Base-by-base conservation (phyloP, 2,113 vertebrate genomes). In the Paramisgurnus dabryanus region DNA sequence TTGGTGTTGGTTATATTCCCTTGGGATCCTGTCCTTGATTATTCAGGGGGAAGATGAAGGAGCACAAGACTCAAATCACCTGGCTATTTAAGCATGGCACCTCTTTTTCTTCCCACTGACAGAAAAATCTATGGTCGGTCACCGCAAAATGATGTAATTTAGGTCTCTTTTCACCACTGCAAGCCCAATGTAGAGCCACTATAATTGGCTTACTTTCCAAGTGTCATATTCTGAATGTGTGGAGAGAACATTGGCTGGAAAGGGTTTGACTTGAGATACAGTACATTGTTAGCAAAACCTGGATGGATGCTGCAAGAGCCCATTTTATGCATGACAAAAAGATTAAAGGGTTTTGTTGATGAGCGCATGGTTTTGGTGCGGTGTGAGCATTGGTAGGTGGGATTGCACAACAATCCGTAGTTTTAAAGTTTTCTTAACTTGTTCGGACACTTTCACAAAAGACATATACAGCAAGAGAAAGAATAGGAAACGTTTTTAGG, bases 181-280 rank as follows among this genome's bases (percentile, higher is more conserved):
- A 13, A 58, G 7, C 41, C 40, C 10, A 5, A 45, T 13, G 47
- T 67, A 50, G 22, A 57, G 78, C 27, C 11, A 2, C 22, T 73
- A 83, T 80, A 76, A 83, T 80, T 76, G 66, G 67, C 50, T 83
- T 71, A 66, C 45, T 80, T 79, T 73, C 55, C 65, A 60, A 73
- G 15, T 58, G 82, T 77, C 78, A 67, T 76, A 66, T 22, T 15
- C 22, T 39, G 47, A 53, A 17, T 34, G 27, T 63, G 74, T 50
- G 39, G 39, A 43, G 18, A 41, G 68, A 68, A 70, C 66, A 73
- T 70, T 67, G 72, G 49, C 11, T 71, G 41, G 11, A 68, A 18
- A 57, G 12, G 45, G 63, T 61, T 47, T 65, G 45, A 74, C 50
- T 47, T 34, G 27, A 2, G 60, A 67, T 18, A 5, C n/a, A 75